Evolutionary conservation across 2,888 invertebrate species (phyloP).

Genomic region (Trachelus iudaicus): DNA sequence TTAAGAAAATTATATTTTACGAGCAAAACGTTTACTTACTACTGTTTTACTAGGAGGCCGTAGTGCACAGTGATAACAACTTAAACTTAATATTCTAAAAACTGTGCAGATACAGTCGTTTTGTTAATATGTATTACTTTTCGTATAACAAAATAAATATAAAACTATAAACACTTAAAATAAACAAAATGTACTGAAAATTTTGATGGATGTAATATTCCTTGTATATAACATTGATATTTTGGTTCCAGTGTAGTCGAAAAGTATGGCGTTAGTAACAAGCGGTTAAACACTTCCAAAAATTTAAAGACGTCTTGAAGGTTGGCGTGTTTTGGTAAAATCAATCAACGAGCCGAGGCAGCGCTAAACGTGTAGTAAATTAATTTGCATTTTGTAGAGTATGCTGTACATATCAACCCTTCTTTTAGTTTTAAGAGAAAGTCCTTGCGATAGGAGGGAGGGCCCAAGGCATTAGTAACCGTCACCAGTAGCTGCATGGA

Average conservation of each 20-base stretch:
- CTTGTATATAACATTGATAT: not conserved
- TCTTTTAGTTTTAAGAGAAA: not conserved
- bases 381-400: slow-evolving; percentile 34
- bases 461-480: slow-evolving; percentile 29
- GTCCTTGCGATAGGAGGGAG: slow-evolving; percentile 14
- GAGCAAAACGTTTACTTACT: too few relatives aligned
- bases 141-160: not conserved
- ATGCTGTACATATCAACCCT: not conserved
- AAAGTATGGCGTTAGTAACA: not conserved
- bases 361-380: slow-evolving; percentile 21
- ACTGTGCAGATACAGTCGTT: not conserved
- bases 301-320: not conserved
- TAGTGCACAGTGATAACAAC: too few relatives aligned
- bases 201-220: not conserved
- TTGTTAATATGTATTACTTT: not conserved
- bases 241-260: not conserved
- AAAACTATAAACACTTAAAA: not conserved
- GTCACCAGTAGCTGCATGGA: slow-evolving; percentile 29
- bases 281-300: not conserved
- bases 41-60: too few relatives aligned
- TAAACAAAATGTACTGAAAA: not conserved
- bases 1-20: too few relatives aligned
- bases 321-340: slow-evolving; percentile 29
- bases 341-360: slow-evolving; percentile 33
- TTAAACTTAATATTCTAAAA: too few relatives aligned